Percentiles rank a stretch among this genome's conserved stretches.
These are phyloP conservation scores for Sebastes glaucus DNA, from an alignment of 2,797 vertebrate species.

Conservation along the genomic window DNA sequence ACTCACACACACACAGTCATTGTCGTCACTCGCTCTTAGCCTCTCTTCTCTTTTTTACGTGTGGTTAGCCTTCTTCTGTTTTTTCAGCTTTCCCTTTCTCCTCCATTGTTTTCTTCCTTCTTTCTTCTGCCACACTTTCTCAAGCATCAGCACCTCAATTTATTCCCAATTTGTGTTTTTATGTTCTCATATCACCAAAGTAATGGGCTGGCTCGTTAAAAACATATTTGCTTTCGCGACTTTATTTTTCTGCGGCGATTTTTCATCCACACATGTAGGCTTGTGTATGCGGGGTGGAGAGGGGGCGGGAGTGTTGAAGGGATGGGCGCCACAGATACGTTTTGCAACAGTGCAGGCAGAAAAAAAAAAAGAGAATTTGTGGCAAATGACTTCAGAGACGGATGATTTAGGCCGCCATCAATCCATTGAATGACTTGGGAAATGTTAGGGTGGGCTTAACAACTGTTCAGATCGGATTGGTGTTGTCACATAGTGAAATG, in stretches of 20 bases:
- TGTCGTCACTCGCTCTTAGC: background rate
- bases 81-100: conserved; percentile 7
- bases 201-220: conserved; percentile 84
- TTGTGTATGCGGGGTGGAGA: conserved; percentile 31
- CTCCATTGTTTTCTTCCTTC: conserved; percentile 7
- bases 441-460: conserved; percentile 71
- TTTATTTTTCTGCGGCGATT: conserved; percentile 72
- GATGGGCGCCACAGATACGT: conserved; percentile 51
- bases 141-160: conserved; percentile 76
- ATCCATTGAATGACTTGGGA: conserved; percentile 62
- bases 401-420: conserved; percentile 68
- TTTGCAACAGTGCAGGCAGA: conserved; percentile 34
- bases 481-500: conserved; percentile 60
- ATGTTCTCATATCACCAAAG: conserved; percentile 76
- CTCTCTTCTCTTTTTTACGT: background rate
- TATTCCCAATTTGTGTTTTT: conserved; percentile 82
- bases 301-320: conserved; percentile 14
- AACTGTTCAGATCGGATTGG: conserved; percentile 60
- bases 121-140: conserved; percentile 46
- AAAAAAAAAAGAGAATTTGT: conserved; percentile 18
- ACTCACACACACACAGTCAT: background rate
- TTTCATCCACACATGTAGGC: conserved; percentile 67
- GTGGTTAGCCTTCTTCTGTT: conserved; percentile 6
- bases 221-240: conserved; percentile 79
- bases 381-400: conserved; percentile 63